Evolutionary conservation across 2,113 vertebrate genomes (phyloP), one percentile per base, ranked within the genome.

Genomic region (Megaleporinus macrocephalus): DNA sequence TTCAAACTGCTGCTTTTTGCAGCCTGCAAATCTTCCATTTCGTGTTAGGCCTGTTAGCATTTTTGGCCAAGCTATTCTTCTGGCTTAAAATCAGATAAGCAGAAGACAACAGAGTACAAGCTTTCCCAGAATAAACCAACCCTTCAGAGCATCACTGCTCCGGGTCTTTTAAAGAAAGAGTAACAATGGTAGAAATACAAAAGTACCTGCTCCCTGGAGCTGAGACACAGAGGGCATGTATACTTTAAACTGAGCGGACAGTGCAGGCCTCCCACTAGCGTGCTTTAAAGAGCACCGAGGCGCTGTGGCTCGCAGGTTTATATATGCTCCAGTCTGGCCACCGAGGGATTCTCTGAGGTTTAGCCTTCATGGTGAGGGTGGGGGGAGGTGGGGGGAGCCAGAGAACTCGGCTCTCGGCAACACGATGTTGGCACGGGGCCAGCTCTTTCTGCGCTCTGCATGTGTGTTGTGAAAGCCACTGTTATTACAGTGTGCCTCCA

Each of bases 391-490:
- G 86, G 77, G 86, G 12, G 69, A 16, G 30, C 29, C 33, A 73
- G 53, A 77, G 82, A 86, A 79, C 55, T 22, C 69, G 22, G 29
- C 55, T 74, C 81, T 76, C 75, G 49, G 77, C 83, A 83, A 73
- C 62, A 66, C 0, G 51, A 51, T 76, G 71, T 74, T 69, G 81
- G 71, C 47, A 12, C 29, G 0, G 15, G 2, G 80, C 73, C 83
- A 49, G 36, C 30, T 5, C 76, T 83, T 53, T 41, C 30, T 47
- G 87, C 71, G 86, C 82, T 88, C 49, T 86, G 87, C 36, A 55
- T 72, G 69, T 76, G 88, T 88, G 83, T 69, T 81, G 85, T 82
- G 69, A 55, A 78, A 73, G 79, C 82, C 78, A 61, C 65, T 70
- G n/a, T 85, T 75, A 76, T 81, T 82, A 79, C 15, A 22, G n/a